phyloP scores from a whole-genome alignment of 1,140 invertebrate species.

The Eulimnadia texana region DNA sequence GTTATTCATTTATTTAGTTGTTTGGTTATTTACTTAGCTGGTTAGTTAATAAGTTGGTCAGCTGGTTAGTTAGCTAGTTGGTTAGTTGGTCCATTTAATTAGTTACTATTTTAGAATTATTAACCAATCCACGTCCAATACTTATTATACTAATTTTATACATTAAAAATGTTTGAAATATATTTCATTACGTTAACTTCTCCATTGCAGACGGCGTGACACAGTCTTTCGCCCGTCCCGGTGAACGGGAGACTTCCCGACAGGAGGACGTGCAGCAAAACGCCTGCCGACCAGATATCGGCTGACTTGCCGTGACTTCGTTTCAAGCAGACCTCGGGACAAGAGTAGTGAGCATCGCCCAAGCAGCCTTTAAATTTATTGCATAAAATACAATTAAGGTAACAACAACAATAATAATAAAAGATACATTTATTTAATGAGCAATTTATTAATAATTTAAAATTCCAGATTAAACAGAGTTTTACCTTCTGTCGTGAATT shows the following conservation, averaged over 20 bases:
- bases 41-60: too few species aligned
- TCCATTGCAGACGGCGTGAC: slow-evolving; percentile 74
- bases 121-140: too few species aligned
- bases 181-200: slow-evolving; percentile 50
- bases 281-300: slow-evolving; percentile 91
- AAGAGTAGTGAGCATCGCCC: slow-evolving; percentile 92
- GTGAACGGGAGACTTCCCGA: slow-evolving; percentile 87
- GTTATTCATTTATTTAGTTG: too few species aligned
- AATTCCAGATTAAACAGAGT: too few species aligned
- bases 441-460: slow-evolving; percentile 10
- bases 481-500: too few species aligned
- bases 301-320: slow-evolving; percentile 89
- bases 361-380: slow-evolving; percentile 52
- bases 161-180: neutral
- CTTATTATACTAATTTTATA: too few species aligned
- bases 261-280: slow-evolving; percentile 82
- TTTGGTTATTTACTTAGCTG: too few species aligned
- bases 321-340: slow-evolving; percentile 83
- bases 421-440: too few species aligned
- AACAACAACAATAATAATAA: too few species aligned
- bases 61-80: too few species aligned
- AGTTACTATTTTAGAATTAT: too few species aligned
- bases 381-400: neutral
- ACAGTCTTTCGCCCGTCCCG: slow-evolving; percentile 79
- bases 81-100: too few species aligned